Conservation (phyloP, 1,140 invertebrate species). For the Liolophura sinensis region DNA sequence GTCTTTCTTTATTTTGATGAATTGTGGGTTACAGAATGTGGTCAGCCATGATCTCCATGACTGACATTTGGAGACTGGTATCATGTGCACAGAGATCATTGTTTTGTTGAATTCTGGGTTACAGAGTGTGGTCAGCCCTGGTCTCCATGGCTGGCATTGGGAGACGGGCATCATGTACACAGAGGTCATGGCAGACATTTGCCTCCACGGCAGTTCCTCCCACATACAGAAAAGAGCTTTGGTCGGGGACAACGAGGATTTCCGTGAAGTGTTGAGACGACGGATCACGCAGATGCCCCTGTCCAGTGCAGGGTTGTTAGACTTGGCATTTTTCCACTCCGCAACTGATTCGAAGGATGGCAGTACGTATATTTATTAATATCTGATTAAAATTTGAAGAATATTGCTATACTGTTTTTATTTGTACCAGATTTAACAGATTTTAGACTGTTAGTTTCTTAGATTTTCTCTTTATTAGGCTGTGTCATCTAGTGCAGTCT, state of each 20-base stretch:
- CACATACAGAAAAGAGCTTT: constrained; percentile 52
- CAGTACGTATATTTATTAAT: constrained; percentile 27
- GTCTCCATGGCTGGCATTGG: constrained; percentile 55
- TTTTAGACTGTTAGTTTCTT: too few relatives aligned
- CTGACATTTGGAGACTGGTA: constrained; percentile 56
- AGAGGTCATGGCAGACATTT: constrained; percentile 48
- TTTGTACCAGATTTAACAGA: too few relatives aligned
- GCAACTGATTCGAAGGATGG: constrained; percentile 36
- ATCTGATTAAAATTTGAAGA: background rate
- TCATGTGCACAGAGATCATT: constrained; percentile 46
- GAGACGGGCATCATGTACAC: constrained; percentile 53
- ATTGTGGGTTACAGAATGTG: background rate
- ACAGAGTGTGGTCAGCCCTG: constrained; percentile 29
- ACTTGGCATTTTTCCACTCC: constrained; percentile 47
- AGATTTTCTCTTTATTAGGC: too few relatives aligned
- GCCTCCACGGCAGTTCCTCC: constrained; percentile 45
- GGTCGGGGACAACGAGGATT: constrained; percentile 38
- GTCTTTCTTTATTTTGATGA: constrained; percentile 20
- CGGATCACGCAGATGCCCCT: constrained; percentile 25
- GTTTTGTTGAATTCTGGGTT: too few relatives aligned
- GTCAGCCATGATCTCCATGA: constrained; percentile 46
- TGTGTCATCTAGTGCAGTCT: too few relatives aligned
- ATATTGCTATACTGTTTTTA: too few relatives aligned
- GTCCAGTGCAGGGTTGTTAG: constrained; percentile 49
- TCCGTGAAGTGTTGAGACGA: constrained; percentile 28